Conservation (phyloP, 2,888 invertebrate species). For the Micoletzkya japonica region DNA sequence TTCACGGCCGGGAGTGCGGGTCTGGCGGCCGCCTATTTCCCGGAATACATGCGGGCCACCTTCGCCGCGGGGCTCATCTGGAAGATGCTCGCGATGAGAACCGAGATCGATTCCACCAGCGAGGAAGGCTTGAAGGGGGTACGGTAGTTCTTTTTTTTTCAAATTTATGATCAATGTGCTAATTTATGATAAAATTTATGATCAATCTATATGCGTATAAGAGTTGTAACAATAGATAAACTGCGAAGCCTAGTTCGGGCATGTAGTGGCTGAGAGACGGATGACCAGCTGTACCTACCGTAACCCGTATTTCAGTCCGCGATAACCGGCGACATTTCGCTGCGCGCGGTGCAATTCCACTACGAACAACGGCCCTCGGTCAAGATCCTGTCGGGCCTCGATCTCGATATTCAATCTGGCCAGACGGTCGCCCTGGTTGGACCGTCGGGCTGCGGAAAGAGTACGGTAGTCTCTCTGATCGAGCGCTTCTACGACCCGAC, state of each 20-base stretch:
- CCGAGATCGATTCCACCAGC: constrained; percentile 62
- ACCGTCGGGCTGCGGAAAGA: constrained; percentile 6
- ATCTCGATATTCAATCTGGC: neutral
- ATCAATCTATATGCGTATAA: too few relatives aligned
- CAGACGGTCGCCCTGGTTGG: constrained; percentile 6
- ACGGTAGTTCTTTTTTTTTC: too few relatives aligned
- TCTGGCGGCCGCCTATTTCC: constrained; percentile 65
- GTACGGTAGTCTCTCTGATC: constrained; percentile 3
- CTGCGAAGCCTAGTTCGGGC: too few relatives aligned
- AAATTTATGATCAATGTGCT: too few relatives aligned
- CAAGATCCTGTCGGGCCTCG: neutral
- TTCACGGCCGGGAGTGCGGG: constrained; percentile 68
- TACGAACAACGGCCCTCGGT: neutral
- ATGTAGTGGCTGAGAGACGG: too few relatives aligned
- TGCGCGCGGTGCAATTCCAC: neutral
- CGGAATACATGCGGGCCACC: constrained; percentile 67
- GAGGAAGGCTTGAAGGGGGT: neutral
- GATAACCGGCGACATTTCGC: neutral
- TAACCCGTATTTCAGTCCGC: too few relatives aligned
- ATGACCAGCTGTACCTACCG: too few relatives aligned
- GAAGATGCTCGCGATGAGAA: constrained; percentile 63
- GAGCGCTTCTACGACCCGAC: constrained; percentile 1
- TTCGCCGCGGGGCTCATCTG: constrained; percentile 64
- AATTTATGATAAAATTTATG: too few relatives aligned
- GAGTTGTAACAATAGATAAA: too few relatives aligned